Evolutionary conservation across 2,888 invertebrate genomes (phyloP), one percentile per base, ranked within the genome.

Genomic region (Brachylomia viminalis): DNA sequence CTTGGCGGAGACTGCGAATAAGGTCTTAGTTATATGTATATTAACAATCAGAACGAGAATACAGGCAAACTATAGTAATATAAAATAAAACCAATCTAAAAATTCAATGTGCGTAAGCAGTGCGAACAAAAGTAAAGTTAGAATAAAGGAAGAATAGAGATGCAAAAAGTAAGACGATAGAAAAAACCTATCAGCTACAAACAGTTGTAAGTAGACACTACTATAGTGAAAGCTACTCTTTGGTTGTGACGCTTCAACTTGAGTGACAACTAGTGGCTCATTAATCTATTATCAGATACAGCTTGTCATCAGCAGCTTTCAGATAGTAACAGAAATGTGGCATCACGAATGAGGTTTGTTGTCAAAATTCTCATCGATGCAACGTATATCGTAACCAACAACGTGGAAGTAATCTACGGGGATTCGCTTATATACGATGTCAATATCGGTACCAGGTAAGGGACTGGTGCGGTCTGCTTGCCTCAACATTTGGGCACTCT

Each of bases 401-500:
- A 95, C 92, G 92, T 92, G 92, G 90, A 92, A 92, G 84, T 92
- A 88, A 84, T 91, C 96, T 96, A 96, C 95, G 86, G 94, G 95
- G 94, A 92, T 92, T 92, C 92, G 90, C 92, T 93, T 92, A 93
- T 90, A 92, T 92, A 94, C 91, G 92, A 91, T 92, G 87, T 92
- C 90, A 92, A 88, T 92, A 90, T 92, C 89, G 92, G 97, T 97
- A 97, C 97, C 96, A 94, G 97, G 97, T 95, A 94, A 95, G 93
- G 97, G 96, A 97, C 96, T 97, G 97, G 97, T 96, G 96, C 97
- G 97, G 96, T 97, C 97, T 94, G 97, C 94, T 93, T 96, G 97
- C 94, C 97, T 97, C 97, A 97, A 97, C 96, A 97, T 97, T 97
- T 97, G 97, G 95, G 97, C 97, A 97, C 97, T 97, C 96, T 97